Evolutionary conservation across 2,888 invertebrate genomes (phyloP), one percentile per base, ranked within the genome.

Genomic region (Drosophila putrida): DNA sequence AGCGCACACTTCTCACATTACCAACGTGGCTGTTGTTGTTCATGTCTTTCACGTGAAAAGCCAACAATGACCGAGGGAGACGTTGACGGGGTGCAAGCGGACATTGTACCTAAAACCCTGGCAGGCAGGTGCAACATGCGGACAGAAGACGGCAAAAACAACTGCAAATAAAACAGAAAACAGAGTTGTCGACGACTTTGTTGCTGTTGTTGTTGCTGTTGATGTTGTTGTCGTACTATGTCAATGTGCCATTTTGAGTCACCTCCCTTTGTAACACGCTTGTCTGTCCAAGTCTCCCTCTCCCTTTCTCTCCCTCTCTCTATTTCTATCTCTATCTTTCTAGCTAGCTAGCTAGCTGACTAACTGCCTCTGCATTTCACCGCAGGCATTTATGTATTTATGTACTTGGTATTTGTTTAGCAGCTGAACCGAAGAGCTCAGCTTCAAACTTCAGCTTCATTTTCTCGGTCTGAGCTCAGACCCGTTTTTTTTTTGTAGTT

Each of bases 111-210:
- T 51, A 39, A 57, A 39, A 57, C 8, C 36, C 55, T 67, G 73
- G n/a, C n/a, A n/a, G 76, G 82, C 87, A 88, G 87, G 87, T 88
- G 87, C 89, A 88, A 78, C 88, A 83, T 78, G 80, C 74, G 74
- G 61, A 59, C 59, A 28, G 47, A 50, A 11, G n/a, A 41, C 31
- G 11, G 33, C 43, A 20, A 20, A 20, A 20, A 20, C 1, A 6
- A n/a, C n/a, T n/a, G n/a, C n/a, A n/a, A n/a, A n/a, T n/a, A n/a
- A 33, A 43, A 33, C 57, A 53, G 57, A 46, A 27, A 67, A 66
- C 58, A 53, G 55, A 64, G 64, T 50, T 70, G 58, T 59, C 49
- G 53, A 38, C 64, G 8, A 53, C 10, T 65, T 55, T 63, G 63
- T 41, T 31, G 20, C 6, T 51, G 59, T n/a, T 53, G 50, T 20